Evolutionary conservation across 2,888 invertebrate species (phyloP).

Genomic region (Podotricha telesiphe): DNA sequence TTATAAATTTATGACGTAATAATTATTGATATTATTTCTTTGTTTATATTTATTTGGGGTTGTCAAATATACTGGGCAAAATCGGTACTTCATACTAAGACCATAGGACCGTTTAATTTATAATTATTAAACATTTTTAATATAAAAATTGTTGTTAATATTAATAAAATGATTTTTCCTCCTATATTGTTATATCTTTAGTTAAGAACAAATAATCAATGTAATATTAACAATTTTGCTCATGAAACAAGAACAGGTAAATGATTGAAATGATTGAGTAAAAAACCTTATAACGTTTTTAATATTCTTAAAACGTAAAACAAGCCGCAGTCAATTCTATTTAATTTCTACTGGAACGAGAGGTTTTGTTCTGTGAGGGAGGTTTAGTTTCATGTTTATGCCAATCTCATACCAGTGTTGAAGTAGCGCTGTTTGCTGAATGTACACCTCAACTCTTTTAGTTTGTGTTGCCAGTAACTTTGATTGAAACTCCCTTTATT

Average conservation of each 20-base stretch:
- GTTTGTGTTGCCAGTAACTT: slow-evolving; percentile 70
- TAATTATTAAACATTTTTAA: no score
- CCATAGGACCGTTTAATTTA: no score
- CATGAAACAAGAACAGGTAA: neutral
- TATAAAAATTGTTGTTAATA: no score
- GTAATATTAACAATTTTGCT: neutral
- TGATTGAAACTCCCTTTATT: slow-evolving; percentile 79
- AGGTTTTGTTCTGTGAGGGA: slow-evolving; percentile 20
- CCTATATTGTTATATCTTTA: neutral
- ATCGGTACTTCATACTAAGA: no score
- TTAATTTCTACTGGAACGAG: slow-evolving; percentile 19
- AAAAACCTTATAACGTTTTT: slow-evolving; percentile 5
- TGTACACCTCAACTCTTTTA: slow-evolving; percentile 61
- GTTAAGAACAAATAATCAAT: neutral
- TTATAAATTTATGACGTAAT: no score
- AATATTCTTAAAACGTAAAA: slow-evolving; percentile 28
- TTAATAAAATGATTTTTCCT: neutral
- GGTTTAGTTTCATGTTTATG: slow-evolving; percentile 26
- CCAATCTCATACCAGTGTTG: slow-evolving; percentile 44
- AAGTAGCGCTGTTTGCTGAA: slow-evolving; percentile 57
- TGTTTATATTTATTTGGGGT: no score
- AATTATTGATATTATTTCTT: no score
- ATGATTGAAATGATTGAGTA: neutral
- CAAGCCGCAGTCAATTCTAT: slow-evolving; percentile 27
- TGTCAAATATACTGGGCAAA: no score